Evolutionary conservation across 2,113 vertebrate species (phyloP).

Genomic region (Syrrhaptes paradoxus): DNA sequence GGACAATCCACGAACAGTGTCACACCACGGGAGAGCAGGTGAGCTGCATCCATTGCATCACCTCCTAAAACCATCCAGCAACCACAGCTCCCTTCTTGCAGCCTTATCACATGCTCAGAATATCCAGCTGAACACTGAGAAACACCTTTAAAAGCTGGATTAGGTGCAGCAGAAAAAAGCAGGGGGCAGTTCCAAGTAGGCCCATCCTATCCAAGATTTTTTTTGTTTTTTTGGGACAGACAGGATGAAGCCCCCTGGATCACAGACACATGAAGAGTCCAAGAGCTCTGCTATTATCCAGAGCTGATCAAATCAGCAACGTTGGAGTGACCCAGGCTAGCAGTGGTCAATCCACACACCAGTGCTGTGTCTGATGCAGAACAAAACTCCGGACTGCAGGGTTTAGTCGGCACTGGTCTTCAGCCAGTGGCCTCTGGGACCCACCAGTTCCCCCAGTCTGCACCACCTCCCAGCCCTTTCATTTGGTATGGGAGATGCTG

Average conservation of each 20-base stretch:
- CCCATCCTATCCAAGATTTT: background rate
- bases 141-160: background rate
- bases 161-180: background rate
- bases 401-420: background rate
- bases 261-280: background rate
- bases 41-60: background rate
- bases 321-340: background rate
- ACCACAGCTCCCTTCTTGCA: background rate
- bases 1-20: slow-evolving; percentile 32
- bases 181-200: background rate
- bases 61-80: background rate
- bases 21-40: background rate
- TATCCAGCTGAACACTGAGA: background rate
- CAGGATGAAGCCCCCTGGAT: background rate
- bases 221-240: background rate
- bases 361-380: background rate
- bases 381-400: background rate
- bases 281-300: background rate
- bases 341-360: background rate
- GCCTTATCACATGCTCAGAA: background rate
- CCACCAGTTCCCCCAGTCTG: background rate
- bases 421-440: background rate
- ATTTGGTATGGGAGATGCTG: background rate
- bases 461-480: background rate
- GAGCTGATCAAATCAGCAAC: background rate